Conservation (phyloP, 2,797 vertebrate genomes). For the Diceros bicornis region DNA sequence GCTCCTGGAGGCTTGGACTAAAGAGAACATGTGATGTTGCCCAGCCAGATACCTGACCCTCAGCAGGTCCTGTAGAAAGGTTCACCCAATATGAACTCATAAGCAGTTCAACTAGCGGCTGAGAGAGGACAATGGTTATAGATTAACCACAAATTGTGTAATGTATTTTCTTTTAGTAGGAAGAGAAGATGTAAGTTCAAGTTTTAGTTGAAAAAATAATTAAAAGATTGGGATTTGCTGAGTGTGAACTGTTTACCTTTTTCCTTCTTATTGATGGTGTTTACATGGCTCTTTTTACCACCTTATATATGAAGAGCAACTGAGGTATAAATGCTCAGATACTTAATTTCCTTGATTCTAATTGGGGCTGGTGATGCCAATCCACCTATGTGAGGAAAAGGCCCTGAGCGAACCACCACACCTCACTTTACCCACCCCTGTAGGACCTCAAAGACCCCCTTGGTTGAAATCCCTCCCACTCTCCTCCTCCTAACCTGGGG, state of each 20-base stretch:
- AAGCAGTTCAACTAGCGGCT: not conserved
- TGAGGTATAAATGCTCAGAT: not conserved
- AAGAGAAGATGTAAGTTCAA: not conserved
- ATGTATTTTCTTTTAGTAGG: not conserved
- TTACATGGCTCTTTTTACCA: not conserved
- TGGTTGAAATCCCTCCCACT: too few species aligned
- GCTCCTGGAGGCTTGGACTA: not conserved
- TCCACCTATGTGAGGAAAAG: not conserved
- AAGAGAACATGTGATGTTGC: not conserved
- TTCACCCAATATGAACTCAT: not conserved
- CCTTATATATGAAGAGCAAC: not conserved
- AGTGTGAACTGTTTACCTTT: not conserved
- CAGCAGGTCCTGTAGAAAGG: not conserved
- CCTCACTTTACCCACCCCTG: too few species aligned
- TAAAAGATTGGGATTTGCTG: not conserved
- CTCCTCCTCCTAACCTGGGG: too few species aligned
- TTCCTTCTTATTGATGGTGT: not conserved
- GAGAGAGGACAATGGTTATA: not conserved
- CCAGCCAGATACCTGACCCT: not conserved
- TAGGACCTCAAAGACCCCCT: too few species aligned
- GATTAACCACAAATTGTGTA: not conserved
- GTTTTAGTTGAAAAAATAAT: not conserved
- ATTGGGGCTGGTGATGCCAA: not conserved
- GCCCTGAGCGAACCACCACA: too few species aligned
- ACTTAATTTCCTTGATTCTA: not conserved